phyloP scores from a whole-genome alignment of 2,797 vertebrate species.

The Gallinago solitaria region DNA sequence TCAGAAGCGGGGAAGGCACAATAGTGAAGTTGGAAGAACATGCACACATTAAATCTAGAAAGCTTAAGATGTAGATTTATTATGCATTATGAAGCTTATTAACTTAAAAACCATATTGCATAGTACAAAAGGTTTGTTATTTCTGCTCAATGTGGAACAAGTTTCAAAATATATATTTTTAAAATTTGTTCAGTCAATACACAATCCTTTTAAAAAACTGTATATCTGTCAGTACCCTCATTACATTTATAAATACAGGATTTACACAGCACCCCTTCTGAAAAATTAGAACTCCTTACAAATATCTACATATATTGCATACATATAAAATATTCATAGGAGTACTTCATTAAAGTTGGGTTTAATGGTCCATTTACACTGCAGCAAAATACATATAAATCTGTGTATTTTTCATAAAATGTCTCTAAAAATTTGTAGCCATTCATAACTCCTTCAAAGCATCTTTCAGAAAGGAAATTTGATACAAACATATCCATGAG shows the following conservation, averaged over 20 bases:
- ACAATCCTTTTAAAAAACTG: conserved; percentile 80
- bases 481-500: conserved; percentile 41
- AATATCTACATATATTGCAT: conserved; percentile 80
- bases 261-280: conserved; percentile 76
- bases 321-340: conserved; percentile 80
- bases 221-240: conserved; percentile 74
- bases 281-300: conserved; percentile 76
- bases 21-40: background rate
- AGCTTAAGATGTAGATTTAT: conserved; percentile 75
- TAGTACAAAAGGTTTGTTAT: conserved; percentile 79
- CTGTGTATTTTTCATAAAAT: conserved; percentile 74
- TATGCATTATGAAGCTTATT: conserved; percentile 77
- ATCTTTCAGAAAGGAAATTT: conserved; percentile 50
- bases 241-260: conserved; percentile 82
- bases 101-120: conserved; percentile 75
- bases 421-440: conserved; percentile 71
- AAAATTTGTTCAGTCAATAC: conserved; percentile 76
- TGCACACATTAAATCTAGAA: conserved; percentile 8
- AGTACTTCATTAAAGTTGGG: conserved; percentile 64
- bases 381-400: conserved; percentile 80
- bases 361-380: conserved; percentile 71
- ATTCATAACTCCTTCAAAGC: conserved; percentile 45
- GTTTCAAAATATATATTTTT: conserved; percentile 81
- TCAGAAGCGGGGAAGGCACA: background rate
- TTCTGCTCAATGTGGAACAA: conserved; percentile 69